Base-by-base conservation (phyloP, 2,797 vertebrate species). In the Rhynchotus rufescens region DNA sequence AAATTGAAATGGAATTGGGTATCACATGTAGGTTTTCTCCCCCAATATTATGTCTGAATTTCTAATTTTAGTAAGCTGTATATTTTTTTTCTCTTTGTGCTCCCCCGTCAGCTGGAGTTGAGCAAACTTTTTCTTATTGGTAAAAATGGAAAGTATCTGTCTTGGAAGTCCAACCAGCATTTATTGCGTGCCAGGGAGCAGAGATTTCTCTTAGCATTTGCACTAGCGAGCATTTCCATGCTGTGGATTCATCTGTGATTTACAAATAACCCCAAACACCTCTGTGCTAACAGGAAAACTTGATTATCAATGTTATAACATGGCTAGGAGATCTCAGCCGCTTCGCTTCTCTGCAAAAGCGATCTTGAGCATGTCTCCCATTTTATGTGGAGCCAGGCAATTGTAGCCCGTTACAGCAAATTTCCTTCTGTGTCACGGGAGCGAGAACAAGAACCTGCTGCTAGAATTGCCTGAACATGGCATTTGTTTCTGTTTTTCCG, bases 291-390 rank as follows among this genome's bases (percentile, higher is more conserved):
- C 10, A n/a, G 25, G 25, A 61, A 26, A 20, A 15, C 9, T 73
- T 32, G 12, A 2, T 56, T 79, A 4, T 13, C 47, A 59, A 8
- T 47, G 10, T 12, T 49, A 6, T 4, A 17, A 32, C 1, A 10
- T 78, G 30, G 9, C 38, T 12, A 8, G 3, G 15, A 67, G 42
- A 23, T 20, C 57, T 80, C 62, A 30, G 12, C 21, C 4, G 4
- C 16, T 21, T 85, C 1, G 3, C 25, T 77, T 49, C 30, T 42
- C 12, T 42, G 21, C 21, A 34, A 4, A 30, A 12, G 26, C 1
- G 30, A 62, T 23, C 30, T 59, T 8, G 30, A 38, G 20, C 3
- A 0, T 2, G 12, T 5, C 76, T 20, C 6, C 49, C 8, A 3
- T 38, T 54, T 47, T 10, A 77, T 34, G 65, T 15, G 15, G 38